A percentile compares a stretch with the other conserved stretches of the same genome.
Conservation (phyloP, 2,888 invertebrate species). For the Dexiosoma caninum region DNA sequence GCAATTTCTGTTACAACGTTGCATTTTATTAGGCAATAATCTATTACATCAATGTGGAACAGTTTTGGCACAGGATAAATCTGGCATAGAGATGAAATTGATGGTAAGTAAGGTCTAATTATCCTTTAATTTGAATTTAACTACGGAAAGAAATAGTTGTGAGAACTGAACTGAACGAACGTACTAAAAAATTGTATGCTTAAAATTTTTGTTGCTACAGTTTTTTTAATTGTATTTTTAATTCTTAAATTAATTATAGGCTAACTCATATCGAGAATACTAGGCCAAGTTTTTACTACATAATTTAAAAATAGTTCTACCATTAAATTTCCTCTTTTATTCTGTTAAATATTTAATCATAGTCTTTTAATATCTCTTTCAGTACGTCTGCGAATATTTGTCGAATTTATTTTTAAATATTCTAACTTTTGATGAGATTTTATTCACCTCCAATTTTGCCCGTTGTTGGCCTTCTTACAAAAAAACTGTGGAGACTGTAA, state of each 20-base stretch:
- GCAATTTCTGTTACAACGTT: conserved; percentile 83
- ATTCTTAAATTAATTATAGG: no score
- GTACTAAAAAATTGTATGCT: neutral
- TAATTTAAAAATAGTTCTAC: no score
- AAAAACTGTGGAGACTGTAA: conserved; percentile 84
- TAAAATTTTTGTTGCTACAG: no score
- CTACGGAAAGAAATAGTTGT: neutral
- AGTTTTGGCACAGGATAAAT: conserved; percentile 80
- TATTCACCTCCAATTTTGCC: conserved; percentile 70
- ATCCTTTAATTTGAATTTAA: no score
- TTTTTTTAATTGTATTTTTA: no score
- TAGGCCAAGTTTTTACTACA: no score
- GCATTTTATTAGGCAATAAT: conserved; percentile 85
- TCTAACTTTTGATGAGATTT: conserved; percentile 79
- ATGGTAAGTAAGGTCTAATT: conserved; percentile 57
- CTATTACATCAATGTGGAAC: conserved; percentile 87
- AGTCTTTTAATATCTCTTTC: conserved; percentile 8
- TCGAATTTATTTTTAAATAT: conserved; percentile 84
- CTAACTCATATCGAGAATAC: no score
- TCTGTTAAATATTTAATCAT: neutral
- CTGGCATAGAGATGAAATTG: conserved; percentile 72
- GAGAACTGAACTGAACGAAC: neutral
- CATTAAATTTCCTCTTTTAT: no score
- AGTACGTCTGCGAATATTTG: conserved; percentile 79
- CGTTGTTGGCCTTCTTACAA: conserved; percentile 88